Evolutionary conservation across 2,888 invertebrate genomes (phyloP).

Genomic region (Dicranocentrus wangi): DNA sequence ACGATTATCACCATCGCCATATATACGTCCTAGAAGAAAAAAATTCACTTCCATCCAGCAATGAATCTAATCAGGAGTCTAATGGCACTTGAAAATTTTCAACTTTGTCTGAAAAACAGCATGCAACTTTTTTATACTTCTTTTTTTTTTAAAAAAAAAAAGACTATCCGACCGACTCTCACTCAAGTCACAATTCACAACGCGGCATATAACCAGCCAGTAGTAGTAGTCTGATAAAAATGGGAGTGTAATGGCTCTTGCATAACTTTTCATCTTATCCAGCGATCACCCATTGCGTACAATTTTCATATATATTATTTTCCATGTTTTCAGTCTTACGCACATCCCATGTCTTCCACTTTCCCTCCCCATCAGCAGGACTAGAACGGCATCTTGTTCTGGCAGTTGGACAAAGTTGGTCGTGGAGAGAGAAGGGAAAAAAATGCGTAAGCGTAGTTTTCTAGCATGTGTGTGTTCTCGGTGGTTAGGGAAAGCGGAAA

Average conservation of each 20-base stretch:
- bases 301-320: not conserved
- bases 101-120: constrained; percentile 11
- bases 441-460: constrained; percentile 27
- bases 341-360: no score
- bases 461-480: not conserved
- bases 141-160: not conserved
- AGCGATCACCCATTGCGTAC: constrained; percentile 30
- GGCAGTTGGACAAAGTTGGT: not conserved
- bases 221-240: not conserved
- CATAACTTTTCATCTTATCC: constrained; percentile 22
- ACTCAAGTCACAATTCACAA: no score
- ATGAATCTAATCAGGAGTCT: constrained; percentile 33
- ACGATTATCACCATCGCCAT: constrained; percentile 42
- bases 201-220: no score
- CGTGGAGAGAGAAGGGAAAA: constrained; percentile 12
- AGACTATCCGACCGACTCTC: not conserved
- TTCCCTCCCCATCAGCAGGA: constrained; percentile 7
- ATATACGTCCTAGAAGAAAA: no score
- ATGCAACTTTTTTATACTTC: not conserved
- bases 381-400: no score
- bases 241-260: constrained; percentile 37
- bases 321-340: no score
- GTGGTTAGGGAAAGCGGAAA: constrained; percentile 2
- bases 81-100: constrained; percentile 29
- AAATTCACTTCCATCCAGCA: constrained; percentile 7